Conservation (phyloP, 2,113 vertebrate genomes). For the Tiliqua scincoides region DNA sequence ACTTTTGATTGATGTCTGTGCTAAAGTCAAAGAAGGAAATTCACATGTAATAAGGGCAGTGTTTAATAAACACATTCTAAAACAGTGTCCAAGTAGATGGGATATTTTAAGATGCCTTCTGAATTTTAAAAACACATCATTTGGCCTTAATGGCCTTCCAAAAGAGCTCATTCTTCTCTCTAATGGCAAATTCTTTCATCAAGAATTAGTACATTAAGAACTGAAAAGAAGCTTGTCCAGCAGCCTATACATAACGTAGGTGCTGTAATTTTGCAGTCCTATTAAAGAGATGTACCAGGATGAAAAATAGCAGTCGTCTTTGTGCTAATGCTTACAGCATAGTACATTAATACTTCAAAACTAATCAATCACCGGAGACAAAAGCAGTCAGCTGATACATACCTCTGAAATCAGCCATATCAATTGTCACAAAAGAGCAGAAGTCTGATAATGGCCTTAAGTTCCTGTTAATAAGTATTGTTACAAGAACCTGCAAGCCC, state of each 20-base stretch:
- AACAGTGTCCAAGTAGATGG: background rate
- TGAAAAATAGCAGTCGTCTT: slow-evolving; percentile 5
- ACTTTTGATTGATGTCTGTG: background rate
- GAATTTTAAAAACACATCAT: slow-evolving; percentile 25
- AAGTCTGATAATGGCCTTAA: background rate
- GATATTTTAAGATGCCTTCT: background rate
- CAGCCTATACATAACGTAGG: background rate
- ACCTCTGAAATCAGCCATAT: background rate
- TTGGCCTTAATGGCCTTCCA: slow-evolving; percentile 19
- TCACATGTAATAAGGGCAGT: background rate
- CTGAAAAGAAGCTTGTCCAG: slow-evolving; percentile 21
- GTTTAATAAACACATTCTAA: slow-evolving; percentile 28
- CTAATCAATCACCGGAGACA: background rate
- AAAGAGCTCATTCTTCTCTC: slow-evolving; percentile 26
- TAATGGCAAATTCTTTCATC: slow-evolving; percentile 35
- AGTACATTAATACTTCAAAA: background rate
- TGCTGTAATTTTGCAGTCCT: slow-evolving; percentile 23
- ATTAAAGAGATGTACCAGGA: slow-evolving; percentile 27
- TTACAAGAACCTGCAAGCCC: background rate
- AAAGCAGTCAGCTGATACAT: background rate
- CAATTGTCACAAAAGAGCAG: background rate
- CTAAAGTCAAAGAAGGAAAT: background rate
- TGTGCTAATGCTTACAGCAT: background rate
- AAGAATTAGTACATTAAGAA: slow-evolving; percentile 12
- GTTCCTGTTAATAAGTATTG: background rate